Conservation (phyloP, 1,140 invertebrate genomes). For the Philotrypesis tridentata region DNA sequence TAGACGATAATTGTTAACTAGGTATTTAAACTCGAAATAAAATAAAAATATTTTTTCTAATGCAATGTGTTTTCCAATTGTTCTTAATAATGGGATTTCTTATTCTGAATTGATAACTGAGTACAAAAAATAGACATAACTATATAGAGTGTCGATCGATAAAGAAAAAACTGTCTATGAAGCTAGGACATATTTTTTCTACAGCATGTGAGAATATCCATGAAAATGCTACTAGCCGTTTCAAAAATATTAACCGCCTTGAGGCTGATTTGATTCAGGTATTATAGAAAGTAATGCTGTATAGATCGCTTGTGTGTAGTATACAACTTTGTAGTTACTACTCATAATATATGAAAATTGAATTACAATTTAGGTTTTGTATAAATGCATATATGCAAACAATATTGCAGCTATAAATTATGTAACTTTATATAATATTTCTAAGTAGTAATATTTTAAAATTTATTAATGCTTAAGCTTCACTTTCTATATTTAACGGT, state of each 20-base stretch:
- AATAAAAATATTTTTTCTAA: no score
- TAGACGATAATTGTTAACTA: no score
- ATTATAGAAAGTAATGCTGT: neutral
- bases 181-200: neutral
- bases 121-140: neutral
- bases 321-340: neutral
- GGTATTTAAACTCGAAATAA: no score
- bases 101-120: neutral
- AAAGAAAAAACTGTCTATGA: neutral
- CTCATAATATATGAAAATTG: neutral
- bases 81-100: no score
- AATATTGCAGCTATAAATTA: neutral
- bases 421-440: neutral
- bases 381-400: neutral
- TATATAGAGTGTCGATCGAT: neutral
- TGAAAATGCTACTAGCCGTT: slow-evolving; percentile 24
- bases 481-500: no score
- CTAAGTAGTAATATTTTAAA: neutral
- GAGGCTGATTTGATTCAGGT: neutral
- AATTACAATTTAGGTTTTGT: neutral
- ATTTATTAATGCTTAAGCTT: neutral
- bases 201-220: slow-evolving; percentile 4
- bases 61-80: no score
- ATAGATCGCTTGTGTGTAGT: neutral
- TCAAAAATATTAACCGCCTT: slow-evolving; percentile 20